Evolutionary conservation across 2,797 vertebrate genomes (phyloP), one percentile per base, ranked within the genome.

Genomic region (Adrianichthys oophorus): DNA sequence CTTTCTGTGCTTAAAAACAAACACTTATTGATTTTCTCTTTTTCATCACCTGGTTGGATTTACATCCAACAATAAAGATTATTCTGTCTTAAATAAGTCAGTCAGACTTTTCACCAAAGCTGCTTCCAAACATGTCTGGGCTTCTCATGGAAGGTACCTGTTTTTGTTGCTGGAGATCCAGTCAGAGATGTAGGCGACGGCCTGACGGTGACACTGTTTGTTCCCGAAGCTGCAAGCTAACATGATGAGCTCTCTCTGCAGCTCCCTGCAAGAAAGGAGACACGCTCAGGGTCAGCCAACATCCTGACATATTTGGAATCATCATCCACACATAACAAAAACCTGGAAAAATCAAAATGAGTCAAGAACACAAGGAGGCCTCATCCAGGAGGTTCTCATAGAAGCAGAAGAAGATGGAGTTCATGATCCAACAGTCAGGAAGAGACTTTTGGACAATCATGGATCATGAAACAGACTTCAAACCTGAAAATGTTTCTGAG

Each of bases 131-230:
- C 29, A 2, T 48, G 26, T 56, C 23, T 58, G 8, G 45, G 16
- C 26, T 29, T 21, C 32, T 37, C 10, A 24, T 52, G 53, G 19
- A 32, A 56, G 41, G 49, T 85, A 98, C 97, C 96, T 91, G 91
- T 99, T 98, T 78, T 95, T 95, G 75, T 98, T 98, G 91, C 96
- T 98, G 68, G 96, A 97, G 90, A 99, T 99, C 97, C 97, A 98
- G 48, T 98, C 96, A 0, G 97, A 98, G 90, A 99, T 97, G 63
- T 97, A 92, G 0, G 94, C 91, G 3, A 96, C 92, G 1, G 97
- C 97, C 84, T 98, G 95, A 1, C 95, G 94, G 78, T 99, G 97
- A 81, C 97, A 99, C 74, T 98, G 95, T 21, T 97, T 98, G 87
- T 96, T 96, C 52, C 97, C 96, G 1, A 98, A 99, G 79, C 96